Evolutionary conservation across 2,113 vertebrate genomes (phyloP).

Genomic region (Salvelinus sp.): DNA sequence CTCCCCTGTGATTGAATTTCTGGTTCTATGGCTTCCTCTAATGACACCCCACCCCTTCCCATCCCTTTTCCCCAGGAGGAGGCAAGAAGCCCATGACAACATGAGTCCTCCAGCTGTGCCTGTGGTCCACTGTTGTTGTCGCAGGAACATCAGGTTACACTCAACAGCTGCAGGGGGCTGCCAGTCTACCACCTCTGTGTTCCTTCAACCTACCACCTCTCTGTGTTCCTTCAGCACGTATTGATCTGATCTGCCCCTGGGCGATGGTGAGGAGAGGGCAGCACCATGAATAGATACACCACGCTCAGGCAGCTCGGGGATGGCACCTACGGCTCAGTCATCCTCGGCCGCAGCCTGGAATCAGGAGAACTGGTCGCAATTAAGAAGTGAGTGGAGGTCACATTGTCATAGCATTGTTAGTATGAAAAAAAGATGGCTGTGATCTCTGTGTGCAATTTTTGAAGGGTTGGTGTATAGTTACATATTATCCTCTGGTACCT

Average conservation of each 20-base stretch:
- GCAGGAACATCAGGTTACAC: constrained; percentile 86
- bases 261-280: constrained; percentile 67
- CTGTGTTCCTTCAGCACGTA: constrained; percentile 23
- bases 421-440: too few relatives aligned
- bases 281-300: constrained; percentile 92
- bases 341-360: constrained; percentile 90
- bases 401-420: not conserved
- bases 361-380: constrained; percentile 94
- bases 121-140: constrained; percentile 81
- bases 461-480: too few relatives aligned
- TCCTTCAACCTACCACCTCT: not conserved
- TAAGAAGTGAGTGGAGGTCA: constrained; percentile 83
- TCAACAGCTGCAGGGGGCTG: constrained; percentile 58
- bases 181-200: not conserved
- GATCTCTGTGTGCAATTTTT: not conserved
- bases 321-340: constrained; percentile 93
- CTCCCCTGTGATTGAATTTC: too few relatives aligned
- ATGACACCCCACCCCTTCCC: too few relatives aligned
- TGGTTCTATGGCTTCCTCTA: too few relatives aligned
- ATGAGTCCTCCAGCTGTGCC: constrained; percentile 81
- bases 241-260: constrained; percentile 18
- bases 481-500: not conserved
- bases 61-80: constrained; percentile 40
- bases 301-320: constrained; percentile 93
- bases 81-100: constrained; percentile 75